phyloP scores from a whole-genome alignment of 92 coral and sea anemone species.

The Zoanthus sansibaricus region DNA sequence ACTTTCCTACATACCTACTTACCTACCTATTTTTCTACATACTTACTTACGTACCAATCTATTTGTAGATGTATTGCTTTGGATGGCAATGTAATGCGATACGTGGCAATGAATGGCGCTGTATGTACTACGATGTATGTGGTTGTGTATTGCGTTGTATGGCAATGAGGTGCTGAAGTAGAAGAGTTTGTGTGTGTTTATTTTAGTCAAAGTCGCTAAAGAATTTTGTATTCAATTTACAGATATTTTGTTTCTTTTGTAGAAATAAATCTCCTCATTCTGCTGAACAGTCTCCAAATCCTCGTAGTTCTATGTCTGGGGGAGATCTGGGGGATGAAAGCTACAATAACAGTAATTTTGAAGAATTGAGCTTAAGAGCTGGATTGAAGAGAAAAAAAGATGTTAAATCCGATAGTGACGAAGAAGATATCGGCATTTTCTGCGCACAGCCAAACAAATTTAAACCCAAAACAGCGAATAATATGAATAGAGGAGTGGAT shows the following conservation, averaged over 20 bases:
- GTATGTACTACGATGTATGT: too few relatives aligned
- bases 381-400: constrained; percentile 33
- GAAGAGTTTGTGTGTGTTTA: too few relatives aligned
- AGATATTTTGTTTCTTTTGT: background rate
- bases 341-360: constrained; percentile 15
- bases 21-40: too few relatives aligned
- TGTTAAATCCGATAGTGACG: constrained; percentile 4
- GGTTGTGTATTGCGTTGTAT: too few relatives aligned
- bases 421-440: background rate
- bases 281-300: background rate
- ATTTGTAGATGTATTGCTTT: too few relatives aligned
- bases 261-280: background rate
- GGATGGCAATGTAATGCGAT: too few relatives aligned
- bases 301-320: background rate
- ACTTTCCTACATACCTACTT: too few relatives aligned
- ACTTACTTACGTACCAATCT: too few relatives aligned
- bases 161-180: too few relatives aligned
- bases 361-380: constrained; percentile 10
- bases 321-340: background rate
- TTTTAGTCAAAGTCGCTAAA: too few relatives aligned
- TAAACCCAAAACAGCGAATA: background rate
- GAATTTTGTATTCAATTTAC: background rate
- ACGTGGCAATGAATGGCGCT: too few relatives aligned
- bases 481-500: background rate
- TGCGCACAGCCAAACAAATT: background rate